Conservation (phyloP, 1,140 invertebrate species). For the Dreissena polymorpha region DNA sequence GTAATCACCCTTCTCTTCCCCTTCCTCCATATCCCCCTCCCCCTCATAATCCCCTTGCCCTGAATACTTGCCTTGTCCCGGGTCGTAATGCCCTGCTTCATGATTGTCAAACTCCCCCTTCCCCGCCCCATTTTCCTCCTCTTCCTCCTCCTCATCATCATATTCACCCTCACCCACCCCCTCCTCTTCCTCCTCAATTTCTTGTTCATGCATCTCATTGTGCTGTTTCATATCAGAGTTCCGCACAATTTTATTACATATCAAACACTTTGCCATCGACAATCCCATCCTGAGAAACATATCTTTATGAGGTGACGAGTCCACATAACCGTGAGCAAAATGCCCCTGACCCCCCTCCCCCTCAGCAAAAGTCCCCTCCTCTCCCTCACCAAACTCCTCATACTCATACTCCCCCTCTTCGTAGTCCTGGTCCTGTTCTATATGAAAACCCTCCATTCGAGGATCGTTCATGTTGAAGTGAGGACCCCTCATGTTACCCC, state of each 20-base stretch:
- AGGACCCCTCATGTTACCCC: conserved; percentile 6
- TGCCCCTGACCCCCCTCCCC: neutral
- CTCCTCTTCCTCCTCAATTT: conserved; percentile 38
- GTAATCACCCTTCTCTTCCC: neutral
- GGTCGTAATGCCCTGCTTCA: neutral
- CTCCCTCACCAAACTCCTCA: conserved; percentile 31
- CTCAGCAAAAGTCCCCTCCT: neutral
- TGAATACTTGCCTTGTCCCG: neutral
- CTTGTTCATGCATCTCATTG: conserved; percentile 23
- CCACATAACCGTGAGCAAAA: neutral
- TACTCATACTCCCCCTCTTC: conserved; percentile 32
- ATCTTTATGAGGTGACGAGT: conserved; percentile 14
- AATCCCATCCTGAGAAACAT: conserved; percentile 46
- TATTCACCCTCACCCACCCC: conserved; percentile 33
- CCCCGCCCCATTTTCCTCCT: neutral
- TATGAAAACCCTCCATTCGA: neutral
- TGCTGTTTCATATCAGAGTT: conserved; percentile 41
- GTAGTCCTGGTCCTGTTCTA: neutral
- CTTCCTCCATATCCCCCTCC: neutral
- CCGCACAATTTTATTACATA: conserved; percentile 52
- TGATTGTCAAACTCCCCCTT: neutral
- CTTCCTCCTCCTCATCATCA: neutral
- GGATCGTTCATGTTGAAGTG: neutral
- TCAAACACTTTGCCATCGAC: conserved; percentile 38
- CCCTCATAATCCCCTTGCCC: conserved; percentile 2